Base-by-base conservation (phyloP, 2,888 invertebrate species). In the Heliconius charithonia region DNA sequence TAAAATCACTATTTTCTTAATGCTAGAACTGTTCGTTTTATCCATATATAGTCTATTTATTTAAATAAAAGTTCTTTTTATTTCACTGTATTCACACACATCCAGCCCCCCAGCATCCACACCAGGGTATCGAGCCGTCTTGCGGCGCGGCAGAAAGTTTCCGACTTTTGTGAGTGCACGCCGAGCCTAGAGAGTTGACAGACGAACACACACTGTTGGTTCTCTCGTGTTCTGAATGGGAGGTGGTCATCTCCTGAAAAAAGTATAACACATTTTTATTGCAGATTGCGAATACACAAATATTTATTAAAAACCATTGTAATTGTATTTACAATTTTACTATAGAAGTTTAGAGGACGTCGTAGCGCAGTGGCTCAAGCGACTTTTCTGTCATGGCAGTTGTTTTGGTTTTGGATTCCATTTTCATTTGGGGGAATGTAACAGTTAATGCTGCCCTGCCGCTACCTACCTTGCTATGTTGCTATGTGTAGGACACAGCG, bases 71-170 rank as follows among this genome's bases (percentile, higher is more conserved):
- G 27, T 63, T 71, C 32, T 59, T 72, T 16, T 25, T 2, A 51
- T 10, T n/a, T n/a, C 59, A 72, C 32, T 72, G 7, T 59, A 71
- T 79, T 94, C 91, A 97, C 75, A 97, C 93, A 89, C 97, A 97
- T 0, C 97, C 97, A 83, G 97, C 97, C 0, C 97, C 97, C 97
- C 97, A 97, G 84, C 97, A 97, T 0, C 97, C 97, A 86, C 97
- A 97, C 97, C 97, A 97, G 0, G 97, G 97, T 83, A 97, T 96
- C 85, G 96, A 97, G 19, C 96, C 96, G 72, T 95, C 95, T 65
- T 93, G 89, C 59, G 95, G 93, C 2, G 96, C 94, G 1, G 87
- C 95, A 0, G 97, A 97, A 67, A 96, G 95, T 75, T 96, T 96
- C 78, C 97, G 95, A 80, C 96, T 94, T 86, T 97, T 97, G 85